phyloP scores from a whole-genome alignment of 2,888 invertebrate genomes.

The Morinoia aosen region DNA sequence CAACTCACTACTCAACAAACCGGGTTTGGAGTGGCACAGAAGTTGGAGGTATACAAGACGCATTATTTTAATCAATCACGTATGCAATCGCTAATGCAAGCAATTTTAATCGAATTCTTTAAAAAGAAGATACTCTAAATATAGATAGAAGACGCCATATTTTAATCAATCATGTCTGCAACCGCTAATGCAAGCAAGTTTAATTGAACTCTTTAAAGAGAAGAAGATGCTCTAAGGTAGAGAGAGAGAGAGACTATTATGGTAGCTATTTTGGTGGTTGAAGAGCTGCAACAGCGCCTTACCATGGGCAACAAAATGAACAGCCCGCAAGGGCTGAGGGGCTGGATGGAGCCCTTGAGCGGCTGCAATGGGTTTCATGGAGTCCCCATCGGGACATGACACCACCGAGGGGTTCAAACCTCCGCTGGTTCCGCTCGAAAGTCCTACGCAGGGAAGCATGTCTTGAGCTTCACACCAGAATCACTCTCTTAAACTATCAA shows the following conservation, averaged over 20 bases:
- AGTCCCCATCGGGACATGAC: slow-evolving; percentile 44
- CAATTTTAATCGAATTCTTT: background rate
- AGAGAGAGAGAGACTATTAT: background rate
- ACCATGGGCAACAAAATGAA: slow-evolving; percentile 54
- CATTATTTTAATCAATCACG: background rate
- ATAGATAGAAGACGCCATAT: background rate
- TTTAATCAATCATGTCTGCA: background rate
- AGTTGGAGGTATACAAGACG: background rate
- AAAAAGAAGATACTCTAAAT: background rate
- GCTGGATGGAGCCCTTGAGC: slow-evolving; percentile 48
- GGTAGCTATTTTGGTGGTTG: background rate
- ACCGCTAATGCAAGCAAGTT: slow-evolving; percentile 27
- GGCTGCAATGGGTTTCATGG: slow-evolving; percentile 41
- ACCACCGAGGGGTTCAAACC: slow-evolving; percentile 21
- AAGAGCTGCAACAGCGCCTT: background rate
- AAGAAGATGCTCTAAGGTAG: background rate
- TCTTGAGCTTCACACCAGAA: background rate
- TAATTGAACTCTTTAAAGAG: background rate
- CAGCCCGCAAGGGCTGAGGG: slow-evolving; percentile 43
- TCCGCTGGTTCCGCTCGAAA: slow-evolving; percentile 41
- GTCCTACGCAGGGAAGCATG: slow-evolving; percentile 40
- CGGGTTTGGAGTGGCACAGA: background rate
- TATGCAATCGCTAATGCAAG: slow-evolving; percentile 32
- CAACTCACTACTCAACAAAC: background rate
- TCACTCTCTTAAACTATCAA: background rate